These are phyloP conservation scores for Neocrepidodera transversa DNA, from an alignment of 2,888 invertebrate species.

Conservation along the genomic window DNA sequence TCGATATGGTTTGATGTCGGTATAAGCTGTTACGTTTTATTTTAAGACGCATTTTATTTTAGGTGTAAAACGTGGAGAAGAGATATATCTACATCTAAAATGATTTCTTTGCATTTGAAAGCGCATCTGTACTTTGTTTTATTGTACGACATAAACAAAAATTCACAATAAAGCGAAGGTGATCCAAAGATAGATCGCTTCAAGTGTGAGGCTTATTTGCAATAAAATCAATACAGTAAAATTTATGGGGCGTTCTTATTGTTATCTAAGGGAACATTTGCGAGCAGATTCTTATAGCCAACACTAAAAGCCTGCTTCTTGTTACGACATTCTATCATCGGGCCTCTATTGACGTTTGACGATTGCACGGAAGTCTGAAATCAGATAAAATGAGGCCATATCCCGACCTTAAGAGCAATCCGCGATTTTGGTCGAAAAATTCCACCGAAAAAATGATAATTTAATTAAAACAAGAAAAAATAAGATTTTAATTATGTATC, in stretches of 20 bases:
- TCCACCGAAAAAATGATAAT: conserved; percentile 17
- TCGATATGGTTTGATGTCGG: conserved; percentile 1
- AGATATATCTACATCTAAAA: conserved; percentile 12
- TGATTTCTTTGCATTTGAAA: conserved; percentile 16
- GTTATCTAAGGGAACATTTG: conserved; percentile 48
- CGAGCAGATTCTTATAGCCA: conserved; percentile 49
- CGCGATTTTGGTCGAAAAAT: conserved; percentile 1
- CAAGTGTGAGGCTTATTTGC: conserved; percentile 54
- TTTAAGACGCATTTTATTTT: conserved; percentile 1
- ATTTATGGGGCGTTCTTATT: conserved; percentile 53
- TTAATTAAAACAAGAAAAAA: too few species aligned
- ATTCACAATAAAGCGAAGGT: conserved; percentile 46
- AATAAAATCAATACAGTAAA: conserved; percentile 58
- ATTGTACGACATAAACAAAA: conserved; percentile 39
- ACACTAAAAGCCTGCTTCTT: conserved; percentile 49
- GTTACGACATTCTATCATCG: conserved; percentile 48
- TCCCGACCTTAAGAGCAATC: conserved; percentile 26
- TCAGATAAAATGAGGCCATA: conserved; percentile 49
- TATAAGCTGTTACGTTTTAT: neutral
- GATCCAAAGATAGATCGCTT: conserved; percentile 49
- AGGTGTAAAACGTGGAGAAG: conserved; percentile 7
- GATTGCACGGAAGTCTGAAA: conserved; percentile 45
- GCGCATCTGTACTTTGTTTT: conserved; percentile 35
- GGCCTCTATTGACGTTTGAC: conserved; percentile 46
- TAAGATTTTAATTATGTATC: too few species aligned